These are phyloP conservation scores for Brachyptera risi DNA, from an alignment of 2,888 invertebrate species.

Conservation along the genomic window DNA sequence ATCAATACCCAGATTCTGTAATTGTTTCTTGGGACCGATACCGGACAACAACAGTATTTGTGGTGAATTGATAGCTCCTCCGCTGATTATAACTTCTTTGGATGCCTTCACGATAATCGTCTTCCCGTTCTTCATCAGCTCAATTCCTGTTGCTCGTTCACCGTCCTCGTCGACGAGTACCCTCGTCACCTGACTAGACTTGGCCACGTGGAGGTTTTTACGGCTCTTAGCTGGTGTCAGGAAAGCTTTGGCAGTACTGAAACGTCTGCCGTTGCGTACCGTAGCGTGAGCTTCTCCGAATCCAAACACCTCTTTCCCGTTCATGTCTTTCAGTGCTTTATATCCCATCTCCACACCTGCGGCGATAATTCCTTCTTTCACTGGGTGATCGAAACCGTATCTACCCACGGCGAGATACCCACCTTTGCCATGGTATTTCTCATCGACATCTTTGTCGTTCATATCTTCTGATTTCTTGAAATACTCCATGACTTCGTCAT, in stretches of 20 bases:
- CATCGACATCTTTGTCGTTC: slow-evolving; percentile 31
- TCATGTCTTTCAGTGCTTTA: slow-evolving; percentile 42
- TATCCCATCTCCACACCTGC: slow-evolving; percentile 50
- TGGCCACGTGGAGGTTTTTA: slow-evolving; percentile 56
- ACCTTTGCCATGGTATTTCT: slow-evolving; percentile 43
- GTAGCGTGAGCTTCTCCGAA: slow-evolving; percentile 44
- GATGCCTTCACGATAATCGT: slow-evolving; percentile 42
- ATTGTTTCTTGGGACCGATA: slow-evolving; percentile 52
- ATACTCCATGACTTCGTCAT: slow-evolving; percentile 46
- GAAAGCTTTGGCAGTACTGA: slow-evolving; percentile 47
- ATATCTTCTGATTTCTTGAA: slow-evolving; percentile 45
- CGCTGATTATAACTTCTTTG: slow-evolving; percentile 61
- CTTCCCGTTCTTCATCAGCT: slow-evolving; percentile 39
- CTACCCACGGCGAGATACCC: slow-evolving; percentile 49
- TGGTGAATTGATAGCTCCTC: slow-evolving; percentile 62
- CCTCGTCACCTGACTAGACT: slow-evolving; percentile 53
- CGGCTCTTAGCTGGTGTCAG: slow-evolving; percentile 48
- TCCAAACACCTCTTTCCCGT: slow-evolving; percentile 41
- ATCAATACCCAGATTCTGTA: slow-evolving; percentile 47
- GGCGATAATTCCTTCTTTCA: slow-evolving; percentile 45
- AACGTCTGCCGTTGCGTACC: slow-evolving; percentile 42
- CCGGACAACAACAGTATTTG: slow-evolving; percentile 67
- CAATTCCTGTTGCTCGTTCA: slow-evolving; percentile 46
- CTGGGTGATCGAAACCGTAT: slow-evolving; percentile 41
- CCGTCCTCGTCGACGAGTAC: slow-evolving; percentile 48